Conservation (phyloP, 1,140 invertebrate species). For the Trichonephila clavata region DNA sequence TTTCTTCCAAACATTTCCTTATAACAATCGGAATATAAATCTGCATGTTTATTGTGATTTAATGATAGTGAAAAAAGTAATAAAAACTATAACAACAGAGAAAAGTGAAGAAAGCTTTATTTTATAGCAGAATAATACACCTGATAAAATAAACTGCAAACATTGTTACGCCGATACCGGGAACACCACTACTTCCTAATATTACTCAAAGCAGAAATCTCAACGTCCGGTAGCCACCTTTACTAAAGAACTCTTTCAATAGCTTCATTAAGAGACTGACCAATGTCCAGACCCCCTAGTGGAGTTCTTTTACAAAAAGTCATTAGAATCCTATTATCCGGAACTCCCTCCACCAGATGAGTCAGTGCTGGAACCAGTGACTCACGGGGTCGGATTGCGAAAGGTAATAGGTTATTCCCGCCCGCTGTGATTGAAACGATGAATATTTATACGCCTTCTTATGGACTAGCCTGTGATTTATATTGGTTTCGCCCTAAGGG, state of each 20-base stretch:
- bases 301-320: conserved; percentile 23
- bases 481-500: background rate
- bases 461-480: background rate
- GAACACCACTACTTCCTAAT: too few relatives aligned
- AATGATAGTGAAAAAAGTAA: too few relatives aligned
- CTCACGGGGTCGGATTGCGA: background rate
- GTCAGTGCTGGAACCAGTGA: background rate
- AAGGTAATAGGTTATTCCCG: background rate
- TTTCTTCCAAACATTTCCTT: too few relatives aligned
- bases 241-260: background rate
- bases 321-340: background rate
- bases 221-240: background rate
- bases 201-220: too few relatives aligned
- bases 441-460: conserved; percentile 19
- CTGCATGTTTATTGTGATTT: too few relatives aligned
- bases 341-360: background rate
- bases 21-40: too few relatives aligned
- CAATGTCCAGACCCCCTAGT: background rate
- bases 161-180: too few relatives aligned
- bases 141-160: too few relatives aligned
- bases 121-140: too few relatives aligned
- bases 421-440: background rate
- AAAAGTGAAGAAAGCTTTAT: too few relatives aligned
- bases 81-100: too few relatives aligned
- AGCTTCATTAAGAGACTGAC: conserved; percentile 12